phyloP scores from a whole-genome alignment of 2,797 vertebrate species.

The Syndactyla subalaris region DNA sequence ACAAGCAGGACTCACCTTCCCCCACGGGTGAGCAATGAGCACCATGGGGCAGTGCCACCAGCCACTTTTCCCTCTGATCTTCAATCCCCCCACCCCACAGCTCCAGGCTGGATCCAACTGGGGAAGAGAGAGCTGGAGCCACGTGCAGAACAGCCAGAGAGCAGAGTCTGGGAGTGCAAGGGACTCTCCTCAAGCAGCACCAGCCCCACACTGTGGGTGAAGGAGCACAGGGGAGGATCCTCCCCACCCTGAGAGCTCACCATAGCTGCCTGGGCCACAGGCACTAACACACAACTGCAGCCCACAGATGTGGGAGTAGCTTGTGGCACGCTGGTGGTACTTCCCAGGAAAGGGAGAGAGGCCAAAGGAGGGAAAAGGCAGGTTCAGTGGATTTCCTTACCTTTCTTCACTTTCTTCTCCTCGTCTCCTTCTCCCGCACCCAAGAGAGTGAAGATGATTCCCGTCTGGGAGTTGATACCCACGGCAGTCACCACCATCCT shows the following conservation, averaged over 20 bases:
- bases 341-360: not conserved
- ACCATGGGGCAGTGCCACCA: accelerated
- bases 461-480: constrained; percentile 97
- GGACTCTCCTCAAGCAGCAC: not conserved
- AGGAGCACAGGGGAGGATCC: not conserved
- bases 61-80: not conserved
- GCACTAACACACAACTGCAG: not conserved
- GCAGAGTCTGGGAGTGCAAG: not conserved
- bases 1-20: not conserved
- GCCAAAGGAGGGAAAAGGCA: not conserved
- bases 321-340: not conserved
- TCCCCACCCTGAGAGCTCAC: not conserved
- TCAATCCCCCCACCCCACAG: not conserved
- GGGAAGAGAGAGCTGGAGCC: not conserved
- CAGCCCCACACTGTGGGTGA: not conserved
- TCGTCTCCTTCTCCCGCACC: constrained; percentile 88
- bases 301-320: not conserved
- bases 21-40: not conserved
- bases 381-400: constrained; percentile 75
- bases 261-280: not conserved
- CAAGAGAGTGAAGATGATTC: constrained; percentile 96
- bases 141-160: not conserved
- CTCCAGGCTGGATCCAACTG: not conserved
- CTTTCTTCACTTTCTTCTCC: constrained; percentile 96
- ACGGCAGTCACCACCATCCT: constrained; percentile 94